These are phyloP conservation scores for Euplagia quadripunctaria DNA, from an alignment of 2,888 invertebrate genomes.

Conservation along the genomic window DNA sequence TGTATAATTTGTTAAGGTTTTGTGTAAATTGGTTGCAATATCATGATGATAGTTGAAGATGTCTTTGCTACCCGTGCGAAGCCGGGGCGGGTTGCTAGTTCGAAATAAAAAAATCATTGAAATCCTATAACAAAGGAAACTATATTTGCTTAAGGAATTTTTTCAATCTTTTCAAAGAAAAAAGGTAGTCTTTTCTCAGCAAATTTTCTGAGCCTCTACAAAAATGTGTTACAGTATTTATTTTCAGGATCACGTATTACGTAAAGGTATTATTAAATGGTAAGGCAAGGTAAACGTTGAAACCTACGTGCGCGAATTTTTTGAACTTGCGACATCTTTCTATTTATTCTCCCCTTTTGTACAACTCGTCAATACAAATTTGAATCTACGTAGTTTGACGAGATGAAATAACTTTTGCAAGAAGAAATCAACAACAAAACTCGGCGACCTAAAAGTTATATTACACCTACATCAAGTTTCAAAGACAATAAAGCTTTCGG, in stretches of 20 bases:
- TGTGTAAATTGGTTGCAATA: no score
- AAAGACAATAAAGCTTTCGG: constrained; percentile 57
- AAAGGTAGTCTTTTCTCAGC: no score
- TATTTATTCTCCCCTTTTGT: constrained; percentile 33
- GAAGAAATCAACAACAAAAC: constrained; percentile 57
- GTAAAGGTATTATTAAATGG: constrained; percentile 28
- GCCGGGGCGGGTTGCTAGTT: no score
- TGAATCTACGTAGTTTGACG: constrained; percentile 41
- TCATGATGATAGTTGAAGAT: no score
- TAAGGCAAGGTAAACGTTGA: constrained; percentile 19
- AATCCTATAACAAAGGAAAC: no score
- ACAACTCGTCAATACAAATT: constrained; percentile 44
- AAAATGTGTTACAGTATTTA: neutral
- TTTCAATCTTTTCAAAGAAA: neutral
- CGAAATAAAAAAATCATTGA: no score
- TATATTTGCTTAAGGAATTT: neutral
- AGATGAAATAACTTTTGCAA: constrained; percentile 57
- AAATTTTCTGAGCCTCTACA: constrained; percentile 7
- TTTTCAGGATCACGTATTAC: constrained; percentile 28
- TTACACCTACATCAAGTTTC: constrained; percentile 64
- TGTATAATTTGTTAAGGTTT: no score
- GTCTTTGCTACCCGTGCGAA: no score
- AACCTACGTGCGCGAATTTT: constrained; percentile 29
- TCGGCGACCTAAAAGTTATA: constrained; percentile 67
- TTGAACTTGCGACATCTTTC: constrained; percentile 24